phyloP scores from a whole-genome alignment of 2,797 vertebrate genomes.

The Hydrocynus forskahlii region DNA sequence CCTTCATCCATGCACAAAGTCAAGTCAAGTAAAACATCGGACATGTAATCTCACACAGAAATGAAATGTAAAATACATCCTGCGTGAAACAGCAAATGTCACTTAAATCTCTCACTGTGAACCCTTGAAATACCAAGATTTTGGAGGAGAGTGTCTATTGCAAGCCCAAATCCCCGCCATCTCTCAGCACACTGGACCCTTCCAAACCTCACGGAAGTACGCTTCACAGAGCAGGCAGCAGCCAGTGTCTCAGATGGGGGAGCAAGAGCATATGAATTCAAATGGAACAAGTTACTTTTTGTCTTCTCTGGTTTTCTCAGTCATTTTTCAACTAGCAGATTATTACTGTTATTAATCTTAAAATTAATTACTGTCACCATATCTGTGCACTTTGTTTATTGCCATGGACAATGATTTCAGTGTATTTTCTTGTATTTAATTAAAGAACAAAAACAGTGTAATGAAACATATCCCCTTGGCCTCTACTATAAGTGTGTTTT shows the following conservation, averaged over 20 bases:
- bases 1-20: too few species aligned
- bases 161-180: background rate
- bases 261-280: constrained; percentile 3
- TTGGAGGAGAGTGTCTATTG: background rate
- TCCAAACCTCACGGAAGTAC: background rate
- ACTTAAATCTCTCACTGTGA: background rate
- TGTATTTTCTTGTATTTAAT: background rate
- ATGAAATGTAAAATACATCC: too few species aligned
- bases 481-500: background rate
- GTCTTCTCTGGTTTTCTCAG: background rate
- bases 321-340: background rate
- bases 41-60: background rate
- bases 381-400: too few species aligned
- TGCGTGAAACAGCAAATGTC: background rate
- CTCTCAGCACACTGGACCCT: background rate
- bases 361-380: background rate
- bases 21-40: background rate
- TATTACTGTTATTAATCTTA: background rate
- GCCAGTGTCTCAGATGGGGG: background rate
- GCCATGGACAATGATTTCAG: background rate
- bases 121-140: background rate
- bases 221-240: constrained; percentile 1
- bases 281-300: background rate
- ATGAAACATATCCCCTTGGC: background rate
- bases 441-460: background rate